These are phyloP conservation scores for Petrocephalus zakoni DNA, from an alignment of 2,113 vertebrate genomes.

Conservation along the genomic window DNA sequence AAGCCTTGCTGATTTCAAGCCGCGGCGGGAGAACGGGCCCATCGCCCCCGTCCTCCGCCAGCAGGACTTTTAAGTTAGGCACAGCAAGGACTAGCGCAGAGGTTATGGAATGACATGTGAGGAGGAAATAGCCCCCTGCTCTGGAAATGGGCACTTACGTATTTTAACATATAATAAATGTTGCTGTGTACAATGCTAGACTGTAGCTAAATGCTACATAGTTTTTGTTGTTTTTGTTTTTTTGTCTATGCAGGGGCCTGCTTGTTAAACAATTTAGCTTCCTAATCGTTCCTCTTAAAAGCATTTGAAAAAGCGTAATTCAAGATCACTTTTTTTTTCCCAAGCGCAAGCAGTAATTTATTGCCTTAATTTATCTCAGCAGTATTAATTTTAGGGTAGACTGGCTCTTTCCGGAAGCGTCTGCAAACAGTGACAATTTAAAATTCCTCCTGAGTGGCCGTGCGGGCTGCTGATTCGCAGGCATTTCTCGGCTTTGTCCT, in stretches of 20 bases:
- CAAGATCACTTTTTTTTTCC: background rate
- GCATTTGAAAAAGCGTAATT: conserved; percentile 9
- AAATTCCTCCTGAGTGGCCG: background rate
- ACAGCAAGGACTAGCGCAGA: background rate
- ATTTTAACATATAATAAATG: background rate
- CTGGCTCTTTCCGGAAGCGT: background rate
- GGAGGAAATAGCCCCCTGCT: background rate
- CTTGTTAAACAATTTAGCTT: background rate
- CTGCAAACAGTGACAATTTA: background rate
- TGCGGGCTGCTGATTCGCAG: background rate
- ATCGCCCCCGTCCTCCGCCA: no score
- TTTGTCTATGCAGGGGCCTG: background rate
- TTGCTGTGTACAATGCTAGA: background rate
- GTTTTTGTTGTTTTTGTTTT: background rate
- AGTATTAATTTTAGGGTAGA: conserved; percentile 6
- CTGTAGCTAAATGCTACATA: background rate
- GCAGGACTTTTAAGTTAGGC: background rate
- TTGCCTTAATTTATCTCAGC: background rate
- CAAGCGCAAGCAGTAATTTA: background rate
- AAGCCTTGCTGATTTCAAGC: background rate
- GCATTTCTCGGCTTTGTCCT: background rate
- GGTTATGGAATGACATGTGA: background rate
- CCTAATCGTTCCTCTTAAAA: conserved; percentile 16
- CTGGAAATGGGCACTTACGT: background rate
- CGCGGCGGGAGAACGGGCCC: background rate